phyloP scores from a whole-genome alignment of 2,113 vertebrate species.

The Platysteira castanea region DNA sequence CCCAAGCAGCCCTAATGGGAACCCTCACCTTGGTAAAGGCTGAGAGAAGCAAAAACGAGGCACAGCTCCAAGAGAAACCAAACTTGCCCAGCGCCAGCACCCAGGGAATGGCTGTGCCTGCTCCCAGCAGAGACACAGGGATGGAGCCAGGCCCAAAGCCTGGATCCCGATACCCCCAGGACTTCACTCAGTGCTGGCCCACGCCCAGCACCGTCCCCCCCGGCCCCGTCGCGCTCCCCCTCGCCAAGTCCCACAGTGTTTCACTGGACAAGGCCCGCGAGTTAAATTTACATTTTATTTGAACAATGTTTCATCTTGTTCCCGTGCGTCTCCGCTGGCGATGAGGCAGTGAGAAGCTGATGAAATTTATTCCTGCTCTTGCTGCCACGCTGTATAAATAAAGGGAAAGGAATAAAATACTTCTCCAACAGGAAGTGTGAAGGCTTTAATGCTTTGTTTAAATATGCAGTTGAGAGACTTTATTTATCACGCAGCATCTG shows the following conservation, averaged over 20 bases:
- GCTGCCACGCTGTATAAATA: conserved; percentile 24
- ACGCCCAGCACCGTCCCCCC: not conserved
- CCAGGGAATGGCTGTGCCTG: not conserved
- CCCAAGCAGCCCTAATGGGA: not conserved
- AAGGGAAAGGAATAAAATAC: conserved; percentile 36
- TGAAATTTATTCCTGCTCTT: conserved; percentile 46
- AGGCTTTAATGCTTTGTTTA: conserved; percentile 55
- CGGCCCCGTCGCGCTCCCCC: not conserved
- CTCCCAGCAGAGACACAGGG: not conserved
- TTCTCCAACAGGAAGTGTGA: conserved; percentile 57
- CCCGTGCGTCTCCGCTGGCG: conserved; percentile 17
- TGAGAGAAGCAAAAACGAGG: rapidly evolving
- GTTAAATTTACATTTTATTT: conserved; percentile 59
- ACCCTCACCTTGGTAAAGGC: not conserved
- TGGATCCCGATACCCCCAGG: not conserved
- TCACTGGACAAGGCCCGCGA: not conserved
- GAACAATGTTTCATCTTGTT: conserved; percentile 43
- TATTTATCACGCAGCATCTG: conserved; percentile 49
- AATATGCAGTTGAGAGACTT: conserved; percentile 39
- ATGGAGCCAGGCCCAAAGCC: not conserved
- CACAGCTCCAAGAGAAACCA: not conserved
- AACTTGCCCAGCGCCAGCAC: not conserved
- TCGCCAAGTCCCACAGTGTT: not conserved
- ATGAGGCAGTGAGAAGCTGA: conserved; percentile 21
- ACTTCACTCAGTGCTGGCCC: not conserved